Conservation (phyloP, 1,140 invertebrate species). For the Riptortus pedestris region DNA sequence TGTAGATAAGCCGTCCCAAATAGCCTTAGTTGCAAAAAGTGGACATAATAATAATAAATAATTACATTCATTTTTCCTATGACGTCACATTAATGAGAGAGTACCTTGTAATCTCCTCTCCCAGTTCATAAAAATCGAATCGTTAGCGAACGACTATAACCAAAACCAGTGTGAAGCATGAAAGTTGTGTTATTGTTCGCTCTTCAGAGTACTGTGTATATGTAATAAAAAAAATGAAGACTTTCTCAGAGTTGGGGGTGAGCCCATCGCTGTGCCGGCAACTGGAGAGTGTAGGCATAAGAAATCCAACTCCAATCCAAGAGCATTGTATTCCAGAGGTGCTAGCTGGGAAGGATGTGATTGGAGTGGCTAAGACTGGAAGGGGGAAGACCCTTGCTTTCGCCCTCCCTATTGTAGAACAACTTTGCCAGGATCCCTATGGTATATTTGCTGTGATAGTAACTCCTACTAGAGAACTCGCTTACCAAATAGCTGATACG, state of each 20-base stretch:
- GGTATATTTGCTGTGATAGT: conserved; percentile 90
- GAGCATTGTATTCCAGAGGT: conserved; percentile 70
- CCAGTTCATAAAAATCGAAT: no score
- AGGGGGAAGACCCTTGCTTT: conserved; percentile 97
- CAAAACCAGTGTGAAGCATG: no score
- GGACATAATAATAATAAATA: no score
- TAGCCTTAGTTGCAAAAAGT: no score
- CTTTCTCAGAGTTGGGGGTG: not conserved
- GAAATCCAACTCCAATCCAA: conserved; percentile 76
- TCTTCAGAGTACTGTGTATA: no score
- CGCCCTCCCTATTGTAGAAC: conserved; percentile 87
- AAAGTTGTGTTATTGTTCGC: no score
- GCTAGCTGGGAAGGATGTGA: conserved; percentile 72
- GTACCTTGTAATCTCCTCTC: no score
- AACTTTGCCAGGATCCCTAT: conserved; percentile 82
- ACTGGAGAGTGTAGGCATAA: conserved; percentile 45
- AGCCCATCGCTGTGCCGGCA: not conserved
- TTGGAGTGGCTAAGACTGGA: conserved; percentile 93
- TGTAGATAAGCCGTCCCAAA: no score
- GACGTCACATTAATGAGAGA: no score
- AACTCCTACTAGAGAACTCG: conserved; percentile 91
- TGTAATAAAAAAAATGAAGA: no score
- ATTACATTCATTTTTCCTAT: no score
- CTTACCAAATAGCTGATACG: conserved; percentile 86
- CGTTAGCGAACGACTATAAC: no score